phyloP scores from a whole-genome alignment of 2,113 vertebrate species.

The Aspiorhynchus laticeps region DNA sequence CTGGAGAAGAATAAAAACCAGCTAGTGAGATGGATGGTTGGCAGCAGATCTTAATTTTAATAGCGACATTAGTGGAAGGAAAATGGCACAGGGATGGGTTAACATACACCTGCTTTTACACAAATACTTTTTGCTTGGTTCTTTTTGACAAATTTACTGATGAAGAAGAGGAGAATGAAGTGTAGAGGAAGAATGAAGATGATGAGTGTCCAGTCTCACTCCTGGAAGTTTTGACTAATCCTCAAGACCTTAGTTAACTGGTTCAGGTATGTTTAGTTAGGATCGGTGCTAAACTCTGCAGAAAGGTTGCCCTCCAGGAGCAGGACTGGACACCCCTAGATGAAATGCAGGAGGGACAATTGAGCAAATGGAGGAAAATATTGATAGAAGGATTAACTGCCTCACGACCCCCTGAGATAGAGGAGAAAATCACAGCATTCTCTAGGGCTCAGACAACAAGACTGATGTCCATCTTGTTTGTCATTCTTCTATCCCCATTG shows the following conservation, averaged over 20 bases:
- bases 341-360: slow-evolving; percentile 14
- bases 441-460: slow-evolving; percentile 19
- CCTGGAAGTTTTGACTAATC: neutral
- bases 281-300: neutral
- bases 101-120: neutral
- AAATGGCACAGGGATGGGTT: neutral
- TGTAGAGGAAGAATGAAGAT: neutral
- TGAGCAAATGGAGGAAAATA: slow-evolving; percentile 31
- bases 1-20: neutral
- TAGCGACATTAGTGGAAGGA: neutral
- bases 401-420: slow-evolving; percentile 33
- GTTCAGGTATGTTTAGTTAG: neutral
- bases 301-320: neutral
- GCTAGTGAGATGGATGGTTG: neutral
- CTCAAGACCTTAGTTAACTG: neutral
- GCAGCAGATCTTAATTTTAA: neutral
- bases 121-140: neutral
- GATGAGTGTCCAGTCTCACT: neutral
- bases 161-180: neutral
- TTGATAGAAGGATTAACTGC: slow-evolving; percentile 51
- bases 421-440: slow-evolving; percentile 32
- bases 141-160: neutral
- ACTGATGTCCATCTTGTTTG: slow-evolving; percentile 40
- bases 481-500: slow-evolving; percentile 40
- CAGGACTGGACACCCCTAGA: neutral